Evolutionary conservation across 2,113 vertebrate genomes (phyloP).

Genomic region (Emydocephalus ijimae): DNA sequence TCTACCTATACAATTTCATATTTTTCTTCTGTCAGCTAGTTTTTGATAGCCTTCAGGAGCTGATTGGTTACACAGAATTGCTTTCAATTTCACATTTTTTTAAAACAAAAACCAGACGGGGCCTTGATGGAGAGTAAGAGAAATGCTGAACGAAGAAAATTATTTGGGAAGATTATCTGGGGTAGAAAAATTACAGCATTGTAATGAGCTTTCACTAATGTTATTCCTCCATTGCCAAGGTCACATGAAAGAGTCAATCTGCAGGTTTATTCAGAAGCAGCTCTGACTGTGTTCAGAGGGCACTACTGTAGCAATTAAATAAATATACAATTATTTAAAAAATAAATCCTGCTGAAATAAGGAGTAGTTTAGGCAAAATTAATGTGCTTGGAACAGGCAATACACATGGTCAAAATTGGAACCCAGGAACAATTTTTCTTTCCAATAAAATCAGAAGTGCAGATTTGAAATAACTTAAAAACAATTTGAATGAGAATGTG

Average conservation of each 20-base stretch:
- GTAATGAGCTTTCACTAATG: not conserved
- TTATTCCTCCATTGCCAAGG: not conserved
- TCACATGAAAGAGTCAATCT: not conserved
- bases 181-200: not conserved
- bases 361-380: not conserved
- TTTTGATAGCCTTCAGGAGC: not conserved
- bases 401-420: not conserved
- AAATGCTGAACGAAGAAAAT: not conserved
- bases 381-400: not conserved
- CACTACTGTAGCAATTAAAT: not conserved
- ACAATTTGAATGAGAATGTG: slow-evolving; percentile 25
- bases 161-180: not conserved
- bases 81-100: not conserved
- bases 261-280: not conserved
- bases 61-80: not conserved
- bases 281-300: not conserved
- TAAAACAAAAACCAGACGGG: not conserved
- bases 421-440: not conserved
- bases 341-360: not conserved
- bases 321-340: not conserved
- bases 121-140: not conserved
- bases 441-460: not conserved
- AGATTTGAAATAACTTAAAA: slow-evolving; percentile 22
- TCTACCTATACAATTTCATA: not conserved
- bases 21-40: not conserved